Conservation (phyloP, 2,797 vertebrate species). For the Fratercula arctica region DNA sequence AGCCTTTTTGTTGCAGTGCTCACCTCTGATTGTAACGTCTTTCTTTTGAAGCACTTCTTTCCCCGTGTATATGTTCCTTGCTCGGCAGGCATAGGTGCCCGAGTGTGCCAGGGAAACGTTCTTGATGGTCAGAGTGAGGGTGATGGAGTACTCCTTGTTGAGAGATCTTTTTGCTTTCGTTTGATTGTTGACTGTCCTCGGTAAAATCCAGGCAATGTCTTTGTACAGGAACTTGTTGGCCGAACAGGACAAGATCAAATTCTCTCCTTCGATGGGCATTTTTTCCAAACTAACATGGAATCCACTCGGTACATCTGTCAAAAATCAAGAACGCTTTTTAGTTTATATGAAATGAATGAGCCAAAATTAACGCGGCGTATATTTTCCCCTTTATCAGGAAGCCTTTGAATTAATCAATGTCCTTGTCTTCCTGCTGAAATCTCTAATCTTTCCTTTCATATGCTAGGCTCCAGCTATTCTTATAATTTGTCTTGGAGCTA, state of each 20-base stretch:
- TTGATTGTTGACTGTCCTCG: constrained; percentile 74
- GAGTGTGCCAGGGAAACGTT: constrained; percentile 86
- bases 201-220: constrained; percentile 85
- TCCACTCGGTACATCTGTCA: constrained; percentile 88
- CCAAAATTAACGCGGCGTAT: background rate
- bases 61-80: constrained; percentile 83
- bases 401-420: constrained; percentile 1
- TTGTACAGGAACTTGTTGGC: constrained; percentile 92
- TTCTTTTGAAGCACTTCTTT: constrained; percentile 84
- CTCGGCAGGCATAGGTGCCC: constrained; percentile 88
- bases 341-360: background rate
- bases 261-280: constrained; percentile 86
- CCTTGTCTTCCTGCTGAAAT: background rate
- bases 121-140: constrained; percentile 81
- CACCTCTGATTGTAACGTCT: constrained; percentile 89
- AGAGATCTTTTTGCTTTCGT: constrained; percentile 75
- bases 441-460: constrained; percentile 11
- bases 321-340: constrained; percentile 54
- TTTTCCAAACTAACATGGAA: constrained; percentile 84
- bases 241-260: constrained; percentile 86
- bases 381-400: constrained; percentile 17
- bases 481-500: background rate
- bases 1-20: constrained; percentile 84
- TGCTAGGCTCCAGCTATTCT: background rate
- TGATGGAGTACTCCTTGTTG: constrained; percentile 81